A percentile compares a stretch with the other conserved stretches of the same genome.
phyloP scores from a whole-genome alignment of 2,888 invertebrate genomes.

The Drosophila anomalata region DNA sequence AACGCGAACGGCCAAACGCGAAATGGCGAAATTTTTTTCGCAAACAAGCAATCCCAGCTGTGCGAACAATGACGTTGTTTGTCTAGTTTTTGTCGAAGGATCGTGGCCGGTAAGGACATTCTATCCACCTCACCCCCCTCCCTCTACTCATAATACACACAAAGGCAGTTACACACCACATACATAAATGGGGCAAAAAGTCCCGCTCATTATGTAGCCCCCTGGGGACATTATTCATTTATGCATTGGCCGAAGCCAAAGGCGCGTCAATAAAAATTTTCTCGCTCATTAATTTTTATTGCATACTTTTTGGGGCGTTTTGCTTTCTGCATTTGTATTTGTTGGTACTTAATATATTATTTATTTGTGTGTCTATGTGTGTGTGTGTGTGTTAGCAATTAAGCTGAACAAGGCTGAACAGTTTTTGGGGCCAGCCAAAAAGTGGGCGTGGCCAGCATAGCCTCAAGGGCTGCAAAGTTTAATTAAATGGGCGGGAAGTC shows the following conservation, averaged over 20 bases:
- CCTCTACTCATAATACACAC: too few species aligned
- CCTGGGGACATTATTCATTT: conserved; percentile 50
- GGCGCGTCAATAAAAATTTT: conserved; percentile 66
- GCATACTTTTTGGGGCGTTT: conserved; percentile 40
- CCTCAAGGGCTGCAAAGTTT: conserved; percentile 55
- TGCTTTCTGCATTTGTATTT: neutral
- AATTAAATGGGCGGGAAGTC: conserved; percentile 50
- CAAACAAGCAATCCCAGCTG: conserved; percentile 52
- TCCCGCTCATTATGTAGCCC: conserved; percentile 31
- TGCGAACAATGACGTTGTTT: conserved; percentile 41
- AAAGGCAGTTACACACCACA: conserved; percentile 5
- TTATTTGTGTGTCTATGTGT: neutral
- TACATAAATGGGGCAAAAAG: neutral
- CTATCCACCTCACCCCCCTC: neutral
- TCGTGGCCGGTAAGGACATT: too few species aligned
- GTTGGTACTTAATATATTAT: neutral
- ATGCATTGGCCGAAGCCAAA: conserved; percentile 58
- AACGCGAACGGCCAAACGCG: conserved; percentile 20
- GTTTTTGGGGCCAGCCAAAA: conserved; percentile 25
- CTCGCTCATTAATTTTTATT: conserved; percentile 69
- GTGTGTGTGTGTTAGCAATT: conserved; percentile 32
- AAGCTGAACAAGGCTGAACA: conserved; percentile 47
- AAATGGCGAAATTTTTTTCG: conserved; percentile 41
- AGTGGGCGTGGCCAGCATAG: neutral
- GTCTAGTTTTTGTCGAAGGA: conserved; percentile 17